A percentile compares a stretch with the other conserved stretches of the same genome.
Conservation (phyloP, 2,888 invertebrate species). For the Drosophila monieri region DNA sequence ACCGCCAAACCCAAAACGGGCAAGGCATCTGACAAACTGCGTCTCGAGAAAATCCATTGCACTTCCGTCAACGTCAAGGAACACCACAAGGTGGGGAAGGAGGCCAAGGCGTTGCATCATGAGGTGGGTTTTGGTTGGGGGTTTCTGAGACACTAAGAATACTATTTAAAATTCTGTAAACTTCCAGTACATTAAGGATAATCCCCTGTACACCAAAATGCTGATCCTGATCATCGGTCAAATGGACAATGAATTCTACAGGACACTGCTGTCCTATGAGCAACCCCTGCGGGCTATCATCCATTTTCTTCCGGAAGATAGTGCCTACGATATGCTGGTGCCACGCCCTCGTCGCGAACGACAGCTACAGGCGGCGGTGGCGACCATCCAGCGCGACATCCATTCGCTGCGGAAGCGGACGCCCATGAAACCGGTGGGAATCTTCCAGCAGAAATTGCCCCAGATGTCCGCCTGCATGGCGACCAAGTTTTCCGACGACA, state of each 20-base stretch:
- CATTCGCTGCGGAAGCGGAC: constrained; percentile 60
- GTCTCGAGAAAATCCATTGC: constrained; percentile 44
- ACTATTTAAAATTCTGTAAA: background rate
- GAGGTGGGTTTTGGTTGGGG: constrained; percentile 48
- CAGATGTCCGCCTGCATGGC: constrained; percentile 76
- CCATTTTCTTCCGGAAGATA: constrained; percentile 75
- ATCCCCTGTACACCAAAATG: constrained; percentile 57
- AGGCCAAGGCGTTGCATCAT: constrained; percentile 48
- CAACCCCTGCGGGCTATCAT: constrained; percentile 74
- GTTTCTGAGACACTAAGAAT: background rate
- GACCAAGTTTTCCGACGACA: constrained; percentile 46
- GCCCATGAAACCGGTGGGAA: constrained; percentile 68
- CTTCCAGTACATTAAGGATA: constrained; percentile 68
- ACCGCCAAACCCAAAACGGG: constrained; percentile 20
- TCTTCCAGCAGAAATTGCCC: constrained; percentile 72
- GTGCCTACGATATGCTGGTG: constrained; percentile 71
- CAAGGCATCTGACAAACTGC: constrained; percentile 33
- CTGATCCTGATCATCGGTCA: constrained; percentile 70
- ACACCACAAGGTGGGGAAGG: constrained; percentile 66
- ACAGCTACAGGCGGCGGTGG: constrained; percentile 52
- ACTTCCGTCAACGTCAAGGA: constrained; percentile 45
- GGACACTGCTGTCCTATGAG: constrained; percentile 48
- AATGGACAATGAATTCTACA: constrained; percentile 57
- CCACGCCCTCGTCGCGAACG: constrained; percentile 64
- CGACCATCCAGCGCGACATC: constrained; percentile 58